Percentiles rank a stretch among this genome's conserved stretches.
Evolutionary conservation across 2,888 invertebrate species (phyloP).

Genomic region (Cantharis rustica): DNA sequence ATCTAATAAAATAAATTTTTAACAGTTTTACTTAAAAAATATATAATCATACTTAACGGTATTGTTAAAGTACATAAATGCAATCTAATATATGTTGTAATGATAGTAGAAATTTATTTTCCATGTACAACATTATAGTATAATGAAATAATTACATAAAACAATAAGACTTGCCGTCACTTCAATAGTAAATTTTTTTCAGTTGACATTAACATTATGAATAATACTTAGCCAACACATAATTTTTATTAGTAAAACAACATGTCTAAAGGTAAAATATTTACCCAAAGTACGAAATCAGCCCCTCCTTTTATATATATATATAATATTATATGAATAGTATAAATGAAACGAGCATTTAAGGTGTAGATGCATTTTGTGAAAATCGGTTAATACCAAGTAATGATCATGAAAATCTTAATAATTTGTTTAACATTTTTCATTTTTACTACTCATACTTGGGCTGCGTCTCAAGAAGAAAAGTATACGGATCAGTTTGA

Average conservation of each 20-base stretch:
- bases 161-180: background rate
- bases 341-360: background rate
- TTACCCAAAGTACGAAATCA: background rate
- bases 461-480: conserved; percentile 30
- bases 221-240: background rate
- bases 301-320: background rate
- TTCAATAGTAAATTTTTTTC: background rate
- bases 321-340: background rate
- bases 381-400: background rate
- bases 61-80: background rate
- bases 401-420: background rate
- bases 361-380: background rate
- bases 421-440: background rate
- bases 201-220: background rate
- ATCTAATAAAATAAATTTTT: no score
- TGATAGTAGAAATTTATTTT: background rate
- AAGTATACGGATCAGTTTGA: conserved; percentile 66
- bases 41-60: no score
- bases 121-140: background rate
- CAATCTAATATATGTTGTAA: background rate
- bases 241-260: background rate
- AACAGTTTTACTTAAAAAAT: no score
- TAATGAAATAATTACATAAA: background rate
- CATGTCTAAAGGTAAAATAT: background rate
- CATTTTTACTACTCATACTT: background rate